These are phyloP conservation scores for Phenganax stokvisi DNA, from an alignment of 92 coral and sea anemone species.

Conservation along the genomic window DNA sequence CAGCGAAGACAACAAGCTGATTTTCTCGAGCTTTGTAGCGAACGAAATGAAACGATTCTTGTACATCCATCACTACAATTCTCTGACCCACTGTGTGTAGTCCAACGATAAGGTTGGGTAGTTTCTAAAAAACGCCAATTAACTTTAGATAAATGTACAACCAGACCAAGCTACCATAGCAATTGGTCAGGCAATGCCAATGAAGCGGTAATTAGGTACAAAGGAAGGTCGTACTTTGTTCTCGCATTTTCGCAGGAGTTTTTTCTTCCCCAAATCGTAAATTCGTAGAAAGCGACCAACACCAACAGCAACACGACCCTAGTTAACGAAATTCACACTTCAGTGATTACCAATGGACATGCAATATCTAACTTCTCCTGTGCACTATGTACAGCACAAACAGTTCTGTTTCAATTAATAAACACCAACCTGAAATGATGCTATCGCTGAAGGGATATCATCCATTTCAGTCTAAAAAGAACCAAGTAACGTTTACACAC, in stretches of 20 bases:
- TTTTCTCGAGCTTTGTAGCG: constrained; percentile 90
- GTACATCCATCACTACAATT: constrained; percentile 79
- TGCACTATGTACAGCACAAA: too few species aligned
- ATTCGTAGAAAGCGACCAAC: constrained; percentile 86
- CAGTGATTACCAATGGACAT: neutral
- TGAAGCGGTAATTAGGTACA: neutral
- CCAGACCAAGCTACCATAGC: too few species aligned
- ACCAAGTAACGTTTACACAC: neutral
- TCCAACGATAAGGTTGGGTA: constrained; percentile 79
- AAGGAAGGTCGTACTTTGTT: constrained; percentile 60
- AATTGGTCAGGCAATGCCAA: neutral
- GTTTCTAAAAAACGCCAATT: constrained; percentile 52
- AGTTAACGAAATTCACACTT: neutral
- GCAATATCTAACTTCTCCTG: neutral
- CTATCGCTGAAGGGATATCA: constrained; percentile 84
- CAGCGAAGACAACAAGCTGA: constrained; percentile 90
- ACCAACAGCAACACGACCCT: constrained; percentile 95
- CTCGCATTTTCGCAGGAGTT: constrained; percentile 91
- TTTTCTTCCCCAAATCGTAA: constrained; percentile 94
- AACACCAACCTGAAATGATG: constrained; percentile 81
- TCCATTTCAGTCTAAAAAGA: constrained; percentile 81
- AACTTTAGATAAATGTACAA: too few species aligned
- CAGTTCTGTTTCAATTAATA: neutral
- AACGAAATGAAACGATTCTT: constrained; percentile 88
- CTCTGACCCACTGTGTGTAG: constrained; percentile 85